A percentile compares a stretch with the other conserved stretches of the same genome.
phyloP scores from a whole-genome alignment of 2,113 vertebrate species.

The Pteruthius melanotis region DNA sequence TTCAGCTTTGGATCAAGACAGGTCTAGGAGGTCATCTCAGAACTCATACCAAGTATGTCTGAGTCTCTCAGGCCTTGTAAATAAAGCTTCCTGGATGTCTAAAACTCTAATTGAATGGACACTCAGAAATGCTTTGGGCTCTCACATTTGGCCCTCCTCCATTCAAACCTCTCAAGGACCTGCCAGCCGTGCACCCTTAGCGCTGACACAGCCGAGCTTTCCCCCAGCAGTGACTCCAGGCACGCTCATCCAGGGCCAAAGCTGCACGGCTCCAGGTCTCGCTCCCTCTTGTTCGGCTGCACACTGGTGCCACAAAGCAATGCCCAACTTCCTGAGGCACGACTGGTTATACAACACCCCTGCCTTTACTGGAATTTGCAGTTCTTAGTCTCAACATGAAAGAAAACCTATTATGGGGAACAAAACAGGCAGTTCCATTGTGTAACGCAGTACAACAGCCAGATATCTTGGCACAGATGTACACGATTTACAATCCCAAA shows the following conservation, averaged over 20 bases:
- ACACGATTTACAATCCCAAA: neutral
- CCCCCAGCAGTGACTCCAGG: neutral
- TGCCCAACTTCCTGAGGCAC: neutral
- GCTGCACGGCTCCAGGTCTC: neutral
- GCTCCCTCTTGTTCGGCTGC: neutral
- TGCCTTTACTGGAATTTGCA: neutral
- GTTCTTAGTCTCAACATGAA: neutral
- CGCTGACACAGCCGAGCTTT: neutral
- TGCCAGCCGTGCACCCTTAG: neutral
- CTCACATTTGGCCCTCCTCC: neutral
- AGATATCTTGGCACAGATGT: neutral
- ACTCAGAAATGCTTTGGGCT: neutral
- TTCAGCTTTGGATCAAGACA: neutral
- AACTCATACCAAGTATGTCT: neutral
- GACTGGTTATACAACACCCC: neutral
- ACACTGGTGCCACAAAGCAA: neutral
- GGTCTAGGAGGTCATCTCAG: neutral
- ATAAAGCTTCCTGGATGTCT: neutral
- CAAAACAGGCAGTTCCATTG: neutral
- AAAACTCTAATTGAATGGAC: neutral
- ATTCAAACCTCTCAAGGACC: neutral
- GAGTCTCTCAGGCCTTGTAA: neutral
- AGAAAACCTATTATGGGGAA: neutral
- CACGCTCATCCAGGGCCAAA: neutral
- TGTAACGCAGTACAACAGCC: neutral